A percentile compares a stretch with the other conserved stretches of the same genome.
These are phyloP conservation scores for Gobio gobio DNA, from an alignment of 2,113 vertebrate genomes.

Conservation along the genomic window DNA sequence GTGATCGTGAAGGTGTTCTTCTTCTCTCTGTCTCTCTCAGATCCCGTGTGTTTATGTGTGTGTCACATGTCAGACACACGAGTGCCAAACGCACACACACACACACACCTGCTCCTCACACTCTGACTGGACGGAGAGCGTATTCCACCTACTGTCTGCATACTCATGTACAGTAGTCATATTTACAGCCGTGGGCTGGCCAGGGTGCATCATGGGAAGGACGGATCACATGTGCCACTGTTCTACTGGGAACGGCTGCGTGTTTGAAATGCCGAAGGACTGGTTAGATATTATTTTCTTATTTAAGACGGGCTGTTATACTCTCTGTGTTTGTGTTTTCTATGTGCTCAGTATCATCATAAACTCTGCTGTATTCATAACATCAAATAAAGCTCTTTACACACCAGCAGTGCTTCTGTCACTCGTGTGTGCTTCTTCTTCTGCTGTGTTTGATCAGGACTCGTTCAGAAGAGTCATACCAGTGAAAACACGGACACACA, in stretches of 20 bases:
- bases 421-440: too few relatives aligned
- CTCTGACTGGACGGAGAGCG: neutral
- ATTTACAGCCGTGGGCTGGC: neutral
- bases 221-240: conserved; percentile 23
- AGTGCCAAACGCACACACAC: conserved; percentile 31
- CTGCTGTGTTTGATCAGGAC: too few relatives aligned
- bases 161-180: neutral
- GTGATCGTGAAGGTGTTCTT: neutral
- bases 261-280: neutral
- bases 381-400: neutral
- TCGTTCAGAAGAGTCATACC: too few relatives aligned
- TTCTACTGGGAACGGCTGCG: neutral
- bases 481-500: too few relatives aligned
- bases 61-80: neutral
- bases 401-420: neutral
- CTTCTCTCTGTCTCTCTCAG: conserved; percentile 3
- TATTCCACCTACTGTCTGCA: neutral
- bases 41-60: neutral
- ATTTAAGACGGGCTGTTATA: neutral
- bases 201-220: conserved; percentile 12
- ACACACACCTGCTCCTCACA: neutral
- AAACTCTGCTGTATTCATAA: neutral
- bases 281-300: conserved; percentile 7
- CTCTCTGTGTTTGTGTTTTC: neutral
- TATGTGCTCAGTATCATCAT: neutral